Evolutionary conservation across 2,113 vertebrate genomes (phyloP).

Genomic region (Chitala chitala): DNA sequence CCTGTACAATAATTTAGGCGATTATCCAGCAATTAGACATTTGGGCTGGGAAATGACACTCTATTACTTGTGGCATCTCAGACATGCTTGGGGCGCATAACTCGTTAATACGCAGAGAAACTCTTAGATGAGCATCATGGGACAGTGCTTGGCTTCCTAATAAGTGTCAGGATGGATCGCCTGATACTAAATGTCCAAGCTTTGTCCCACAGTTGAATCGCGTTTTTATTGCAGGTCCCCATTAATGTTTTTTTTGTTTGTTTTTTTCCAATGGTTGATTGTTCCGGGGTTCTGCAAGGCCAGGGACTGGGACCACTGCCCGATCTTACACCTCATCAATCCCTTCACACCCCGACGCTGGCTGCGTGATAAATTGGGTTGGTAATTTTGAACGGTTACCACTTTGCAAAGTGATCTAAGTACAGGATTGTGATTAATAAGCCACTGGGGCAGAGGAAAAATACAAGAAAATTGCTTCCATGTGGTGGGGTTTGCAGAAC

Average conservation of each 20-base stretch:
- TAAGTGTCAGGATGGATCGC: background rate
- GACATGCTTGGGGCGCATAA: constrained; percentile 25
- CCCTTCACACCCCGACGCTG: constrained; percentile 44
- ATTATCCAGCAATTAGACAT: constrained; percentile 49
- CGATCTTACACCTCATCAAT: constrained; percentile 56
- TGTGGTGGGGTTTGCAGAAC: constrained; percentile 34
- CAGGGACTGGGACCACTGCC: constrained; percentile 30
- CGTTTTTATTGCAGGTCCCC: background rate
- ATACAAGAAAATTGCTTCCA: constrained; percentile 45
- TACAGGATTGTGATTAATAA: constrained; percentile 48
- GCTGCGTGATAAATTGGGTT: constrained; percentile 42
- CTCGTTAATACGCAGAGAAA: constrained; percentile 1
- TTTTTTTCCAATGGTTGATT: too few relatives aligned
- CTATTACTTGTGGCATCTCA: constrained; percentile 37
- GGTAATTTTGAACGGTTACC: constrained; percentile 47
- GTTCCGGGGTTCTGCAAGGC: constrained; percentile 14
- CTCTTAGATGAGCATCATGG: background rate
- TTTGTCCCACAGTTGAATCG: background rate
- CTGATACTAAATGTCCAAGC: background rate
- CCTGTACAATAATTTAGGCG: constrained; percentile 40
- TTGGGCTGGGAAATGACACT: constrained; percentile 36
- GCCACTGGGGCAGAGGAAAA: constrained; percentile 39
- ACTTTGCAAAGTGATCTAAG: constrained; percentile 41
- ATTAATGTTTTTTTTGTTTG: constrained; percentile 21
- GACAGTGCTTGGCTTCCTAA: background rate